Evolutionary conservation across 1,140 invertebrate genomes (phyloP).

Genomic region (Agrilus planipennis): DNA sequence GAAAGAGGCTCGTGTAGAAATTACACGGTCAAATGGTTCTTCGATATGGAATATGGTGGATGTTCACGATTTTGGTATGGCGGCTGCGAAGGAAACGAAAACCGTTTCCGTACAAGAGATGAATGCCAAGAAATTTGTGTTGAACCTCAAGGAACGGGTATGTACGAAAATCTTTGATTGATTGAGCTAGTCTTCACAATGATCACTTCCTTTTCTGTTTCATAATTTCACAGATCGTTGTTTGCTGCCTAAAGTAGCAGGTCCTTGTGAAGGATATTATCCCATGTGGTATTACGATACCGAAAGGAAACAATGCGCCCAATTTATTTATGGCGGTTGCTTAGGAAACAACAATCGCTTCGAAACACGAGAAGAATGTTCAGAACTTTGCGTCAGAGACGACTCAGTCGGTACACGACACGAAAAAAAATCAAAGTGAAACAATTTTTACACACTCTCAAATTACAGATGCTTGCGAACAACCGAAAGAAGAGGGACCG

Average conservation of each 20-base stretch:
- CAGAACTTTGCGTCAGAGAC: constrained; percentile 59
- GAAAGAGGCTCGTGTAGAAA: constrained; percentile 71
- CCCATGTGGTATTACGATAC: constrained; percentile 76
- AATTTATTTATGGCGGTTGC: constrained; percentile 74
- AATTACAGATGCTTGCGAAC: constrained; percentile 62
- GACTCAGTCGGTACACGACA: constrained; percentile 54
- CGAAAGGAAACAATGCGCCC: constrained; percentile 58
- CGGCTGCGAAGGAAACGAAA: constrained; percentile 84
- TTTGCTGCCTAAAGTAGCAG: constrained; percentile 67
- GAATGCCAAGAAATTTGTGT: constrained; percentile 82
- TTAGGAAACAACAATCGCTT: constrained; percentile 87
- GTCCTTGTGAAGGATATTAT: constrained; percentile 71
- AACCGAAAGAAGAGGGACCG: constrained; percentile 63
- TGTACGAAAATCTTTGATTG: too few relatives aligned
- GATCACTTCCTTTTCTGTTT: too few relatives aligned
- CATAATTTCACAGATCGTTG: constrained; percentile 62
- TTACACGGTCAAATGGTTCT: constrained; percentile 83
- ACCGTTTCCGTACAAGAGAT: constrained; percentile 72
- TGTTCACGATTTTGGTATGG: constrained; percentile 93
- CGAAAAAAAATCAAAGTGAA: not conserved
- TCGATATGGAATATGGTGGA: constrained; percentile 74
- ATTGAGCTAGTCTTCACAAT: too few relatives aligned
- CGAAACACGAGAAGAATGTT: constrained; percentile 69
- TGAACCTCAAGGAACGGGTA: constrained; percentile 70
- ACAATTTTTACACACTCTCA: not conserved